Conservation (phyloP, 2,888 invertebrate genomes). For the Drosophila cracens region DNA sequence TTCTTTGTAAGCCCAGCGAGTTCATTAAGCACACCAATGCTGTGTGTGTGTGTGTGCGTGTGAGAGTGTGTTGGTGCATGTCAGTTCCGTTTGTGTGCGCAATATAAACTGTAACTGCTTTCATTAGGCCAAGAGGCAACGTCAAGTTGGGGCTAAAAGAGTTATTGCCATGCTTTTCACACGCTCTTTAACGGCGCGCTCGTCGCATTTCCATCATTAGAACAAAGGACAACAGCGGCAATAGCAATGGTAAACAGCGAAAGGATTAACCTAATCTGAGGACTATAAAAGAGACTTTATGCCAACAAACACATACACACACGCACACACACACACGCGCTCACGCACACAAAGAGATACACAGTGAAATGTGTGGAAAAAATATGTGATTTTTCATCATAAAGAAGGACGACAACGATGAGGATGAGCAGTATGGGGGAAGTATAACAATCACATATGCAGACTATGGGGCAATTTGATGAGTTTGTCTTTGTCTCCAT, state of each 20-base stretch:
- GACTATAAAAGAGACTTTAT: slow-evolving; percentile 78
- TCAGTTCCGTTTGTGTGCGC: slow-evolving; percentile 20
- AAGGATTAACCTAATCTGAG: slow-evolving; percentile 77
- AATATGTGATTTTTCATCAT: slow-evolving; percentile 74
- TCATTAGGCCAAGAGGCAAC: slow-evolving; percentile 68
- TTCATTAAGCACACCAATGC: slow-evolving; percentile 51
- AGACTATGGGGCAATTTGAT: slow-evolving; percentile 77
- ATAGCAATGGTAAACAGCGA: slow-evolving; percentile 70
- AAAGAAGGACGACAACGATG: slow-evolving; percentile 52
- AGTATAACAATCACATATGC: slow-evolving; percentile 66
- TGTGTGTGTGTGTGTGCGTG: slow-evolving; percentile 8
- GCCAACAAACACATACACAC: slow-evolving; percentile 6
- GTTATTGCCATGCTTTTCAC: slow-evolving; percentile 75
- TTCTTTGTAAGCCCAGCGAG: slow-evolving; percentile 25
- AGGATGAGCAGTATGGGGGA: background rate
- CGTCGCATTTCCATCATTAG: slow-evolving; percentile 66
- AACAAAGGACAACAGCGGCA: slow-evolving; percentile 62
- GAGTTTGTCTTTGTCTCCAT: slow-evolving; percentile 61
- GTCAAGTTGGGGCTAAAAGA: slow-evolving; percentile 46
- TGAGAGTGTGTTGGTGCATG: slow-evolving; percentile 14
- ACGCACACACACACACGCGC: slow-evolving; percentile 9
- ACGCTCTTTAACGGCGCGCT: slow-evolving; percentile 63
- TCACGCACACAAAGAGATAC: slow-evolving; percentile 16
- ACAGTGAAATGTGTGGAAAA: slow-evolving; percentile 52
- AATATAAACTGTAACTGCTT: slow-evolving; percentile 71